Conservation (phyloP, 2,113 vertebrate genomes). For the Sylvietta virens region DNA sequence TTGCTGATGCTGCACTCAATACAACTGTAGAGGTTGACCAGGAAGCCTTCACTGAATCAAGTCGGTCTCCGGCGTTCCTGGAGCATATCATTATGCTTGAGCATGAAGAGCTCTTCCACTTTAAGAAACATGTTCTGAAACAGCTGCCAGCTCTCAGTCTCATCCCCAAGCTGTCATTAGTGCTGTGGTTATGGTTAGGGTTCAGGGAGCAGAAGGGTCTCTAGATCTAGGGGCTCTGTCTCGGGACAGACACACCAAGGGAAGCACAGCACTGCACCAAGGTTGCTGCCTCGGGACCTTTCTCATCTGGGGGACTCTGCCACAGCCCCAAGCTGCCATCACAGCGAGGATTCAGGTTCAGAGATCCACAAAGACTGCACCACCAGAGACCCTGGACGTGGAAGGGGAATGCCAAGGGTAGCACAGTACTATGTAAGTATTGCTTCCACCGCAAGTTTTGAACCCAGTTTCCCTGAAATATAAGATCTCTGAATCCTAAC, state of each 20-base stretch:
- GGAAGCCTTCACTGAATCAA: neutral
- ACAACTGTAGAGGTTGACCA: neutral
- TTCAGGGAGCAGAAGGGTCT: neutral
- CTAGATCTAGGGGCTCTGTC: neutral
- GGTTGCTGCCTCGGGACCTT: neutral
- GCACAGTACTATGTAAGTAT: neutral
- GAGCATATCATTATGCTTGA: accelerated
- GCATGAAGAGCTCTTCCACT: neutral
- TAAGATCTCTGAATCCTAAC: neutral
- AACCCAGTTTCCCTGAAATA: neutral
- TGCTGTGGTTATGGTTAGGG: neutral
- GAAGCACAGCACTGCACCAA: neutral
- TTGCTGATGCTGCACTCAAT: neutral
- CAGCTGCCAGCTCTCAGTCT: neutral
- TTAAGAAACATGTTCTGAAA: neutral
- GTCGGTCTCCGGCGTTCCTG: accelerated
- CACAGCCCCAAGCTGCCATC: neutral
- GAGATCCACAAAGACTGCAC: neutral
- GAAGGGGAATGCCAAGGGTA: neutral
- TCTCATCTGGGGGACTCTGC: neutral
- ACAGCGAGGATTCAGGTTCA: neutral
- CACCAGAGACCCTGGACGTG: neutral
- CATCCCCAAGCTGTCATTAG: neutral
- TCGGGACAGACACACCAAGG: neutral
- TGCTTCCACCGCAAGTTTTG: neutral